A percentile compares a stretch with the other conserved stretches of the same genome.
Conservation (phyloP, 64 coral and sea anemone genomes). For the Anthopleura sola region DNA sequence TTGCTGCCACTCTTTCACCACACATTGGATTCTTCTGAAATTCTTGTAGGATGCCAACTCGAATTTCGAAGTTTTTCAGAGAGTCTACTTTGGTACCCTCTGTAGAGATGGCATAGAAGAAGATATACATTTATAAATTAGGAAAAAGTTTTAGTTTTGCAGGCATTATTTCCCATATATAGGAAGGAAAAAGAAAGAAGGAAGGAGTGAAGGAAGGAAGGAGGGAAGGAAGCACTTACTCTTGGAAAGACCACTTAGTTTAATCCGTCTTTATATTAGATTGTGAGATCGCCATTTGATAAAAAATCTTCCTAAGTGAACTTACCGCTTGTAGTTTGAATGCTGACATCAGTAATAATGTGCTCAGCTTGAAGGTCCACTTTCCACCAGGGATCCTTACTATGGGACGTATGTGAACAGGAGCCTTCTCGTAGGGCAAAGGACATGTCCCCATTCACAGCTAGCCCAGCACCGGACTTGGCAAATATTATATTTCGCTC, state of each 20-base stretch:
- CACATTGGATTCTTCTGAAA: conserved; percentile 77
- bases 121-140: neutral
- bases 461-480: conserved; percentile 47
- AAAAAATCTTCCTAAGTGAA: no score
- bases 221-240: no score
- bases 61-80: conserved; percentile 68
- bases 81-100: conserved; percentile 30
- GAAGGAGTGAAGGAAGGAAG: neutral
- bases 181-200: neutral
- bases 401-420: conserved; percentile 57
- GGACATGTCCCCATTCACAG: conserved; percentile 77
- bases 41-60: conserved; percentile 54
- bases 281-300: no score
- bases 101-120: neutral
- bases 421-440: conserved; percentile 48
- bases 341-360: conserved; percentile 81
- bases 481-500: neutral
- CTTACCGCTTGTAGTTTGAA: conserved; percentile 55
- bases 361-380: conserved; percentile 70
- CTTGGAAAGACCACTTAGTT: neutral
- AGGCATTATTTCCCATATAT: no score
- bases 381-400: conserved; percentile 80
- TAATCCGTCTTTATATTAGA: neutral
- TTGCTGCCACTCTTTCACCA: conserved; percentile 46
- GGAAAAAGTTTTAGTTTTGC: neutral